A percentile compares a stretch with the other conserved stretches of the same genome.
Evolutionary conservation across 1,140 invertebrate genomes (phyloP).

Genomic region (Drosophila sechellia): DNA sequence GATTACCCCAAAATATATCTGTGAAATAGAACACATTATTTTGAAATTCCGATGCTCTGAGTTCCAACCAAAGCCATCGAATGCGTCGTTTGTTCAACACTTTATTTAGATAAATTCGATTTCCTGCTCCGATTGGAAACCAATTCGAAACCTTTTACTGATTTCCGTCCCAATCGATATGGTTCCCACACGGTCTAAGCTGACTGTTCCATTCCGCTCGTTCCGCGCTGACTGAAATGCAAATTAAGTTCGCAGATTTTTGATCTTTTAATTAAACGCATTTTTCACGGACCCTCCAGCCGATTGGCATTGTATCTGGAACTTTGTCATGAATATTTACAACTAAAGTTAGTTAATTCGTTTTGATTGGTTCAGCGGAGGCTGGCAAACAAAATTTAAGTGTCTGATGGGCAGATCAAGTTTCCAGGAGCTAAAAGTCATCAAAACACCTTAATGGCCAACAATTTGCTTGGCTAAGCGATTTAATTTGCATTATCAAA

Average conservation of each 20-base stretch:
- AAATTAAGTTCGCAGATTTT: slow-evolving; percentile 60
- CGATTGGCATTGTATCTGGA: slow-evolving; percentile 33
- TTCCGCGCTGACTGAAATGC: slow-evolving; percentile 46
- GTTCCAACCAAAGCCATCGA: not conserved
- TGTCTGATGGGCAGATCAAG: slow-evolving; percentile 42
- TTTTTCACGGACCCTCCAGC: slow-evolving; percentile 23
- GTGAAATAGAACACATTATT: too few species aligned
- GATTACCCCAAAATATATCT: too few species aligned
- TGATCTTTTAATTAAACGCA: slow-evolving; percentile 57
- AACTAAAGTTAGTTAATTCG: slow-evolving; percentile 60
- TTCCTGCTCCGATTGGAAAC: not conserved
- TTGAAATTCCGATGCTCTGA: too few species aligned
- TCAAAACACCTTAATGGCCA: slow-evolving; percentile 53
- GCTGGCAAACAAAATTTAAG: slow-evolving; percentile 37
- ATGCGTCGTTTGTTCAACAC: not conserved
- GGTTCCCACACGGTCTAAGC: slow-evolving; percentile 33
- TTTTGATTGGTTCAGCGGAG: slow-evolving; percentile 59
- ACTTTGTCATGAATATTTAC: slow-evolving; percentile 74
- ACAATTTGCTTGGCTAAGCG: slow-evolving; percentile 46
- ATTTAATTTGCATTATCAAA: slow-evolving; percentile 59
- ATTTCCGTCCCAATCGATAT: slow-evolving; percentile 10
- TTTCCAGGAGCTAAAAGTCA: slow-evolving; percentile 45
- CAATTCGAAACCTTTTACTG: slow-evolving; percentile 21
- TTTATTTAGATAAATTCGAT: not conserved
- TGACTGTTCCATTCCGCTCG: slow-evolving; percentile 9